Percentiles rank a stretch among this genome's conserved stretches.
Conservation (phyloP, 2,113 vertebrate species). For the Anhinga rufa region DNA sequence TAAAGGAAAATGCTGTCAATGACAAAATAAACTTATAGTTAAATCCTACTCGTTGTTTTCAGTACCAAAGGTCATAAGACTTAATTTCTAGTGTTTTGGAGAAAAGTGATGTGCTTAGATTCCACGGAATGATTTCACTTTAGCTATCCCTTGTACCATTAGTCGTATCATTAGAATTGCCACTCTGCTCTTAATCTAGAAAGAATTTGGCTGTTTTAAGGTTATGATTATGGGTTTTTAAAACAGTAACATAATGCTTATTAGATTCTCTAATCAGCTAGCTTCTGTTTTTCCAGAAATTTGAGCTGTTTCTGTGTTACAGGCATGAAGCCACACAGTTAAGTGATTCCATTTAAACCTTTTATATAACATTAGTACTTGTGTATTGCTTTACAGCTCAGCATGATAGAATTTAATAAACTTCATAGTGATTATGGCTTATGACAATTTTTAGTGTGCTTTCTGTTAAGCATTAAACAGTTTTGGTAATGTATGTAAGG, state of each 20-base stretch:
- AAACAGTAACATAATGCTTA: not conserved
- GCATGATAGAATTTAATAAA: not conserved
- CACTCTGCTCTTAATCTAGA: not conserved
- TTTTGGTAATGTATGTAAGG: not conserved
- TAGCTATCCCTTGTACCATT: not conserved
- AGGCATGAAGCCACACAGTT: not conserved
- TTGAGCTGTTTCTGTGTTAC: not conserved
- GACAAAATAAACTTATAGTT: not conserved
- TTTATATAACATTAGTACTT: not conserved
- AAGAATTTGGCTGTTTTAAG: not conserved
- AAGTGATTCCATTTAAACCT: not conserved
- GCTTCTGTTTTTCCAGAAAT: slow-evolving; percentile 9
- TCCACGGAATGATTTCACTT: not conserved
- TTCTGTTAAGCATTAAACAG: not conserved
- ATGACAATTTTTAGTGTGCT: not conserved
- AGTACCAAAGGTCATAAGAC: not conserved
- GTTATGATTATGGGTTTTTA: not conserved
- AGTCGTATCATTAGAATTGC: not conserved
- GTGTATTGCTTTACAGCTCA: not conserved
- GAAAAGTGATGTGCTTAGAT: not conserved
- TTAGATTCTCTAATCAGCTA: not conserved
- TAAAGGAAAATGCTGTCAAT: not conserved
- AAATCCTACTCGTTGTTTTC: not conserved
- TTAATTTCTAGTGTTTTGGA: not conserved
- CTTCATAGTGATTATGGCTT: not conserved